phyloP scores from a whole-genome alignment of 1,140 invertebrate genomes.

The Apolygus lucorum region DNA sequence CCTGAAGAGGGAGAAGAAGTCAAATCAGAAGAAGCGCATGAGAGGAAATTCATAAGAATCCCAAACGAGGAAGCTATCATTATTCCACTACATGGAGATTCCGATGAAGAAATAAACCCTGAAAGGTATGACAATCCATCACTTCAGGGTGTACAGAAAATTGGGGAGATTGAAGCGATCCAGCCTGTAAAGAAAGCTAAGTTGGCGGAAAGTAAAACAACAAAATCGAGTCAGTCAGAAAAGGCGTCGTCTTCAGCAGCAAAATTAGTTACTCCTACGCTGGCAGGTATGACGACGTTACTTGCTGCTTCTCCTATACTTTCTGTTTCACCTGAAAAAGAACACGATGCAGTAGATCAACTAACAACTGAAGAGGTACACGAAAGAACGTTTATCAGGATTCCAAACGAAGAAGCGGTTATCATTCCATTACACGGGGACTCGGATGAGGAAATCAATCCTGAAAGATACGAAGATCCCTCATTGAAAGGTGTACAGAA shows the following conservation, averaged over 20 bases:
- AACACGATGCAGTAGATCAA: constrained; percentile 16
- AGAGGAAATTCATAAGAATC: constrained; percentile 20
- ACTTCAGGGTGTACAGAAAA: neutral
- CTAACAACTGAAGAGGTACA: too few species aligned
- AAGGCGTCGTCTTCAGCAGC: neutral
- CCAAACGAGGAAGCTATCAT: constrained; percentile 24
- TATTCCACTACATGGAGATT: constrained; percentile 26
- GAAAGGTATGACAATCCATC: constrained; percentile 20
- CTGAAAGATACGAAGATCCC: constrained; percentile 20
- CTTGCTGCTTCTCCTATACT: neutral
- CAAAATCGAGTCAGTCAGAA: neutral
- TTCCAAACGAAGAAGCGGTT: constrained; percentile 22
- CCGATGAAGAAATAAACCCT: constrained; percentile 28
- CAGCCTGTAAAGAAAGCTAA: neutral
- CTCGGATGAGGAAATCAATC: constrained; percentile 28
- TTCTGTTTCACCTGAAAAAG: constrained; percentile 25
- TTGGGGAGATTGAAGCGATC: neutral
- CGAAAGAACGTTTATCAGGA: constrained; percentile 18
- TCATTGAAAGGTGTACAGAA: neutral
- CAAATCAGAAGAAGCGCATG: constrained; percentile 31
- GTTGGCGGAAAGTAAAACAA: neutral
- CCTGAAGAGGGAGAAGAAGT: constrained; percentile 19
- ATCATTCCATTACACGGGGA: constrained; percentile 27
- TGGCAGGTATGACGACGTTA: neutral
- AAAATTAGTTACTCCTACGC: neutral